Base-by-base conservation (phyloP, 1,140 invertebrate genomes). In the Mercenaria mercenaria region DNA sequence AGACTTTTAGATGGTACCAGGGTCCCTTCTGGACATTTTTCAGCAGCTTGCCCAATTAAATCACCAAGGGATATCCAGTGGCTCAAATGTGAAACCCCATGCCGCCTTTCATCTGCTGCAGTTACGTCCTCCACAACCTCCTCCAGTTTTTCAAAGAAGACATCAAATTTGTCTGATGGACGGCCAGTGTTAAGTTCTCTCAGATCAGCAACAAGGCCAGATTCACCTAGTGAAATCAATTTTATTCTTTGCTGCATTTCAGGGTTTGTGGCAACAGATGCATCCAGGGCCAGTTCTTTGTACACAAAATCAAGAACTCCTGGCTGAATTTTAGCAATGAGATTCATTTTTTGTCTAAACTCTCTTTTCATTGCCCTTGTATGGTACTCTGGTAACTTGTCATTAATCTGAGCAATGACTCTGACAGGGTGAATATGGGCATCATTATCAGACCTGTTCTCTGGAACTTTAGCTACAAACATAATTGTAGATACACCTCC, bases 201-300 rank as follows among this genome's bases (percentile, higher is more conserved):
- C 37, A 91, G 32, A 32, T 91, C 91, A 20, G 52, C 43, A 20
- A 91, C 32, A 20, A 92, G 43, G 8, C 74, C 91, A 26, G 47
- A 69, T 32, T 91, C 81, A 20, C 88, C 86, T 0, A 91, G 50
- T 52, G 50, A 90, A 32, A 92, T 59, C 18, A 91, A 23, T 72
- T 67, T 77, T 59, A 92, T 1, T 32, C 79, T 37, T 52, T 91
- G 64, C 72, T 87, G 83, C n/a, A 52, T 90, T 11, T 50, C 84
- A 15, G 90, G 83, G 79, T 92, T 32, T 4, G 8, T 20, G 29
- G 90, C 47, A 11, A 6, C 37, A 29, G 89, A 50, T 29, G 90
- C 88, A 88, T 92, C 90, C 15, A 91, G 15, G 18, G 86, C 79
- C 18, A 91, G 50, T 43, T 83, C 69, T 74, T 87, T 86, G 61